A percentile compares a stretch with the other conserved stretches of the same genome.
phyloP scores from a whole-genome alignment of 2,113 vertebrate species.

The Phrynocephalus versicolor region DNA sequence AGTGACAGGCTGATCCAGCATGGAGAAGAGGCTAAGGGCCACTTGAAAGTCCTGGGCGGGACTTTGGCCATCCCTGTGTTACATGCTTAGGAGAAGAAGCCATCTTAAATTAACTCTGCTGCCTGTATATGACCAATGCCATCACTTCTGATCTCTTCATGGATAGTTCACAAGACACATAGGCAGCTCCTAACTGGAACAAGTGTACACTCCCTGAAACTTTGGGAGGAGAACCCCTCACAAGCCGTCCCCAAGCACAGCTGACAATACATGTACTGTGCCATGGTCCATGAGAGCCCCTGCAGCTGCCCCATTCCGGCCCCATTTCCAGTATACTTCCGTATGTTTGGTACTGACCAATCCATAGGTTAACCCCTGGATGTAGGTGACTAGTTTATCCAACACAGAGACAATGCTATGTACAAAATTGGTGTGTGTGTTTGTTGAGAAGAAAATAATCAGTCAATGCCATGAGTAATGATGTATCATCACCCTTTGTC shows the following conservation, averaged over 20 bases:
- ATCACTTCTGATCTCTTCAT: neutral
- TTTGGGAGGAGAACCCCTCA: too few species aligned
- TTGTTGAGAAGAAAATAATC: neutral
- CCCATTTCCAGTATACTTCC: neutral
- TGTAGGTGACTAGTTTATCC: neutral
- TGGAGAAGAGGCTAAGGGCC: too few species aligned
- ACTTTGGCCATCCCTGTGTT: too few species aligned
- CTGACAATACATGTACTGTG: neutral
- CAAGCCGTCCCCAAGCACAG: too few species aligned
- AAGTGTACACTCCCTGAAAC: too few species aligned
- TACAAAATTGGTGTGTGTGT: neutral
- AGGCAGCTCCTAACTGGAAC: too few species aligned
- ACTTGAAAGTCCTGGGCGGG: too few species aligned
- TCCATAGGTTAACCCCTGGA: neutral
- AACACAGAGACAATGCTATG: neutral
- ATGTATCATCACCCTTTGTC: slow-evolving; percentile 78
- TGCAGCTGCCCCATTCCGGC: neutral
- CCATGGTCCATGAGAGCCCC: neutral
- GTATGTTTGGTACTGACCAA: neutral
- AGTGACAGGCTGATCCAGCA: too few species aligned
- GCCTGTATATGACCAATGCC: neutral
- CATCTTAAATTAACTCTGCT: neutral
- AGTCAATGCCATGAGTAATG: neutral
- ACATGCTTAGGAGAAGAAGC: neutral
- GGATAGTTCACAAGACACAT: too few species aligned